These are phyloP conservation scores for Paguma larvata DNA, from an alignment of 2,797 vertebrate species.

Conservation along the genomic window DNA sequence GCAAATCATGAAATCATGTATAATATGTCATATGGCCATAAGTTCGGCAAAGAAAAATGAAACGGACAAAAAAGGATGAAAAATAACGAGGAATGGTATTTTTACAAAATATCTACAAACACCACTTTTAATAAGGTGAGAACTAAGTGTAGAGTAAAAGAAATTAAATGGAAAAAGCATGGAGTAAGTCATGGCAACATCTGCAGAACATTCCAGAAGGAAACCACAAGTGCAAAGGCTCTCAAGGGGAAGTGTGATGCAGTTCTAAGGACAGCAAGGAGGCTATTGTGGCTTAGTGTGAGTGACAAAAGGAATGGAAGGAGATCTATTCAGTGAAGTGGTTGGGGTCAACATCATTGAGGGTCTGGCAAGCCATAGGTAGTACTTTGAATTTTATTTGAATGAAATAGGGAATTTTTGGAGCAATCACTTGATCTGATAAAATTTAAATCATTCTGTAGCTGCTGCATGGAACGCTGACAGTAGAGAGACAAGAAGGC, in stretches of 20 bases:
- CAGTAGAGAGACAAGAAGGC: neutral
- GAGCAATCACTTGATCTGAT: neutral
- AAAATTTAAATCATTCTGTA: neutral
- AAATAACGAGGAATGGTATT: neutral
- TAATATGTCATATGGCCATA: neutral
- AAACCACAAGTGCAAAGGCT: neutral
- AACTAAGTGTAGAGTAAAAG: neutral
- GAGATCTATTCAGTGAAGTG: neutral
- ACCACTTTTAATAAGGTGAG: neutral
- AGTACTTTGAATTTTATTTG: neutral
- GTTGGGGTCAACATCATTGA: neutral
- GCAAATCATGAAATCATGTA: neutral
- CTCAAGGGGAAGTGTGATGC: neutral
- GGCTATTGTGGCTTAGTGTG: neutral
- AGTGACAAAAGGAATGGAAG: neutral
- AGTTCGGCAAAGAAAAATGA: neutral
- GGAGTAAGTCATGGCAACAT: neutral
- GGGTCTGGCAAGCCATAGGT: neutral
- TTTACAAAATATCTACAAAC: neutral
- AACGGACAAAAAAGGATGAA: neutral
- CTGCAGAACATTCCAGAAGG: neutral
- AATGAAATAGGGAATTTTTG: neutral
- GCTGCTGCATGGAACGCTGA: neutral
- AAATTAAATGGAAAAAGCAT: neutral
- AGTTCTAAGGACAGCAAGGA: neutral